These are phyloP conservation scores for Phrynocephalus versicolor DNA, from an alignment of 2,113 vertebrate genomes.

Conservation along the genomic window DNA sequence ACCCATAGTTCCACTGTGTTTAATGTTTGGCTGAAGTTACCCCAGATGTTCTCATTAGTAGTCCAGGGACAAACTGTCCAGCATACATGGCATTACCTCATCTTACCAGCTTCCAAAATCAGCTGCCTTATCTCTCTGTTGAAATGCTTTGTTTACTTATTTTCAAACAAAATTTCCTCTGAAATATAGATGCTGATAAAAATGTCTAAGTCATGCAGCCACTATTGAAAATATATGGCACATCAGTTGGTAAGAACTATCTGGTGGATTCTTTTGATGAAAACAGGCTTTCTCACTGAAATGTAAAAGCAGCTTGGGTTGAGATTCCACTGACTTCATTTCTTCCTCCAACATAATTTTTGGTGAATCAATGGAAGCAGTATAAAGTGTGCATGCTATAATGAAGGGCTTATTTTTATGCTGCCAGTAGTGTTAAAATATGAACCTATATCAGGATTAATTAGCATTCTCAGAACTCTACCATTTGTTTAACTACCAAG, in stretches of 20 bases:
- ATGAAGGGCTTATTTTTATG: constrained; percentile 57
- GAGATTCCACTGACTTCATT: constrained; percentile 45
- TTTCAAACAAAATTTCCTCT: constrained; percentile 63
- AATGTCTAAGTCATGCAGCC: constrained; percentile 43
- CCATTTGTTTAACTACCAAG: neutral
- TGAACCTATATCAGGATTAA: constrained; percentile 34
- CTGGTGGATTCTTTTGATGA: constrained; percentile 46
- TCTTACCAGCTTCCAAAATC: constrained; percentile 55
- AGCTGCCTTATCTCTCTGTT: constrained; percentile 57
- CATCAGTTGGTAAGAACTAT: constrained; percentile 43
- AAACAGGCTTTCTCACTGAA: constrained; percentile 36
- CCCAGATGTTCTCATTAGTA: constrained; percentile 52
- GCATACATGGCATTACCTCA: constrained; percentile 61
- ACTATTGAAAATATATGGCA: constrained; percentile 39
- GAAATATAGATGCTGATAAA: constrained; percentile 60
- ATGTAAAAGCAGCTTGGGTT: constrained; percentile 1
- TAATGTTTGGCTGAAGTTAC: constrained; percentile 57
- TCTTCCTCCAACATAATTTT: constrained; percentile 60
- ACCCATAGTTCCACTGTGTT: too few species aligned
- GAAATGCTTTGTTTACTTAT: constrained; percentile 15
- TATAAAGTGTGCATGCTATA: constrained; percentile 56
- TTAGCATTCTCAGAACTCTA: constrained; percentile 19
- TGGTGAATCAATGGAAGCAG: constrained; percentile 58
- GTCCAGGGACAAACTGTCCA: constrained; percentile 58
- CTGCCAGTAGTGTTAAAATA: constrained; percentile 55